A percentile compares a stretch with the other conserved stretches of the same genome.
Evolutionary conservation across 2,797 vertebrate genomes (phyloP).

Genomic region (Myotis daubentonii): DNA sequence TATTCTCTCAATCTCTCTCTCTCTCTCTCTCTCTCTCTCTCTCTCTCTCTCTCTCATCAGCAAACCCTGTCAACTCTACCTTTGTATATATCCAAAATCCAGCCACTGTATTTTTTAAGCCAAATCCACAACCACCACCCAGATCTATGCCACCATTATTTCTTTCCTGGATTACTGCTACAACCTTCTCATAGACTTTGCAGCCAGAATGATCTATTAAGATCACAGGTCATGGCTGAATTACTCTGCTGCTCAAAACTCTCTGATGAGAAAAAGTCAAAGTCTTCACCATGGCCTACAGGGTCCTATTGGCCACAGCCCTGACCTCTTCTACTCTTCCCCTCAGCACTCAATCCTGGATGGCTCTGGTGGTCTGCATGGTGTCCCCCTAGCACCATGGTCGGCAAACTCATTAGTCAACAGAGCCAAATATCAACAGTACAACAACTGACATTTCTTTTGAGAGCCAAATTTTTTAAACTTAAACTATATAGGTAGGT

Average conservation of each 20-base stretch:
- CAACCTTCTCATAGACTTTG: background rate
- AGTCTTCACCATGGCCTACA: background rate
- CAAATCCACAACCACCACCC: background rate
- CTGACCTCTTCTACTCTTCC: background rate
- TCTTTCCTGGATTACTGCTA: background rate
- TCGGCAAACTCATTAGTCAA: too few relatives aligned
- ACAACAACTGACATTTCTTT: too few relatives aligned
- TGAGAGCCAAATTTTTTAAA: too few relatives aligned
- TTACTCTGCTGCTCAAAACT: background rate
- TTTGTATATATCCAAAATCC: background rate
- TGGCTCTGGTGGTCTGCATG: accelerated
- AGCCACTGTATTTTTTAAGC: too few relatives aligned
- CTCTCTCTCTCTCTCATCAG: background rate
- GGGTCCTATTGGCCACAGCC: accelerated
- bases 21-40: too few relatives aligned
- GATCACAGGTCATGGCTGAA: background rate
- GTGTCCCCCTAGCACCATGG: background rate
- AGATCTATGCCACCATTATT: background rate
- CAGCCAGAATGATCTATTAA: background rate
- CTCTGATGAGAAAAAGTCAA: background rate
- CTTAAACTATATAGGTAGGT: too few relatives aligned
- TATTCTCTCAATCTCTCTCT: too few relatives aligned
- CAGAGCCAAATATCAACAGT: too few relatives aligned
- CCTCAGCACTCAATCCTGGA: background rate
- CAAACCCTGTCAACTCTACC: background rate